These are phyloP conservation scores for Agrochola litura DNA, from an alignment of 2,888 invertebrate species.

Conservation along the genomic window DNA sequence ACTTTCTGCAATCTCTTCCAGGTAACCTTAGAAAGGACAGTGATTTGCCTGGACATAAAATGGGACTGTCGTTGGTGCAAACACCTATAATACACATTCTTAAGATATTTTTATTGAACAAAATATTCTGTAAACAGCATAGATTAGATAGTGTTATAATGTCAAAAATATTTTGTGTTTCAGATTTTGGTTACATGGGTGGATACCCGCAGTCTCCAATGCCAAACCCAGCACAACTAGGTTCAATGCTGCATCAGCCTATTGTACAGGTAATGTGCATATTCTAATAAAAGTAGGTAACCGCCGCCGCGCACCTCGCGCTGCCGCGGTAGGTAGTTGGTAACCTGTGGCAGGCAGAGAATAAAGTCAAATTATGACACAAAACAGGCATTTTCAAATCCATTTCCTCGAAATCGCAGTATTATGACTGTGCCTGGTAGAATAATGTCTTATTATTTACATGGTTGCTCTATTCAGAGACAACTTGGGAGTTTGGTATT, in stretches of 20 bases:
- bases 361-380: not conserved
- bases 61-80: too few species aligned
- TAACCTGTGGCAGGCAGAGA: not conserved
- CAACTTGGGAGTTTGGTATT: not conserved
- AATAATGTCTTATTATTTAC: not conserved
- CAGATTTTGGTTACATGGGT: conserved; percentile 81
- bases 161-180: conserved; percentile 4
- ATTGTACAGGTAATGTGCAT: conserved; percentile 81
- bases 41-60: too few species aligned
- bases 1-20: too few species aligned
- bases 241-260: conserved; percentile 87
- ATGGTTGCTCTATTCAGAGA: not conserved
- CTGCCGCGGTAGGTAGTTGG: too few species aligned
- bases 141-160: not conserved
- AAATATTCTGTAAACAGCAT: too few species aligned
- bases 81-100: not conserved
- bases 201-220: conserved; percentile 78
- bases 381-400: not conserved
- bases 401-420: not conserved
- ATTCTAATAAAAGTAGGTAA: not conserved
- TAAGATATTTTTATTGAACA: not conserved
- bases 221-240: conserved; percentile 81
- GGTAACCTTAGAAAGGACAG: too few species aligned
- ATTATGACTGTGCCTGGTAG: not conserved
- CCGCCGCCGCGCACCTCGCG: too few species aligned